Evolutionary conservation across 1,140 invertebrate species (phyloP).

Genomic region (Drosophila dunni): DNA sequence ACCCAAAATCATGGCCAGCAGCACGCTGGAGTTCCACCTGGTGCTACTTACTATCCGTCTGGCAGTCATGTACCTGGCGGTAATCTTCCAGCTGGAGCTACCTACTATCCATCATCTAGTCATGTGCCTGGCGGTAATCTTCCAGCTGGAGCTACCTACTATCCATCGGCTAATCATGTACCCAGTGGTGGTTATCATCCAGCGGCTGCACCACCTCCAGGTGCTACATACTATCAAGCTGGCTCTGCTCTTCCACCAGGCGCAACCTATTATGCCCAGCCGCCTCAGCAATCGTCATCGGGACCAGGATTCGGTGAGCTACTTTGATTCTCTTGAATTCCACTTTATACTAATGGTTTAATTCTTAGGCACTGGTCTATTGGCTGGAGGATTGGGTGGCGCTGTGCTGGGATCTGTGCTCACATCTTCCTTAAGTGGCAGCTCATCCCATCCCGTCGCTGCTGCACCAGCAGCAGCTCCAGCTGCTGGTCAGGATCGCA

Average conservation of each 20-base stretch:
- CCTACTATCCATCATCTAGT: conserved; percentile 61
- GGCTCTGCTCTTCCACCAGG: conserved; percentile 73
- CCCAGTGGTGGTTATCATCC: conserved; percentile 66
- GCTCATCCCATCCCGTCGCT: conserved; percentile 47
- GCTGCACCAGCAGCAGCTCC: conserved; percentile 57
- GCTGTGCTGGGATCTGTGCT: conserved; percentile 73
- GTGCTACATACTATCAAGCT: conserved; percentile 74
- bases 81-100: conserved; percentile 65
- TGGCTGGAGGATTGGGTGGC: conserved; percentile 73
- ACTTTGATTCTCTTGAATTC: neutral
- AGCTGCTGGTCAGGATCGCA: conserved; percentile 66
- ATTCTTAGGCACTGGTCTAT: conserved; percentile 63
- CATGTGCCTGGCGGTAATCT: conserved; percentile 45
- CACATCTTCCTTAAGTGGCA: conserved; percentile 60
- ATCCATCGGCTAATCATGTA: conserved; percentile 56
- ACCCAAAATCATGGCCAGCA: conserved; percentile 65
- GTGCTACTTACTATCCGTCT: conserved; percentile 69
- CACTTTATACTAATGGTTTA: neutral
- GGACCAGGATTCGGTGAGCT: conserved; percentile 77
- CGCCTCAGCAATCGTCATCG: conserved; percentile 76
- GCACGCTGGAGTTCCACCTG: conserved; percentile 56
- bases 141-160: conserved; percentile 56
- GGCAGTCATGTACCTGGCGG: conserved; percentile 47
- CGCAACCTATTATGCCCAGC: conserved; percentile 65
- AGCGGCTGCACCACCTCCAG: conserved; percentile 67